Conservation (phyloP, 2,888 invertebrate genomes). For the Epirrhoe alternata region DNA sequence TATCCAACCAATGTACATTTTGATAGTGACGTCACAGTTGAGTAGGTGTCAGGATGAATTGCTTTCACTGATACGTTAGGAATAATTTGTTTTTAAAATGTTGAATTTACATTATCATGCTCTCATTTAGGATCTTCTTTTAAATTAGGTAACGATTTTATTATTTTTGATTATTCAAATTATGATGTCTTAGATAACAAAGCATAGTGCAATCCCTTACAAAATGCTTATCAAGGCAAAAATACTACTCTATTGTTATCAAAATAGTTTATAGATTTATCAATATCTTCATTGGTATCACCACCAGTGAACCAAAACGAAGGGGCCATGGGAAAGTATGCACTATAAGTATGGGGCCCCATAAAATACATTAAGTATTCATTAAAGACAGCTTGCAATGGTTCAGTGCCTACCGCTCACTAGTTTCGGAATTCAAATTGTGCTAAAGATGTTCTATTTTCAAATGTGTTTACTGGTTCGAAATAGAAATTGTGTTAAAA, state of each 20-base stretch:
- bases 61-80: no score
- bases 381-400: slow-evolving; percentile 54
- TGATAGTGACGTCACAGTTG: no score
- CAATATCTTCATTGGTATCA: slow-evolving; percentile 33
- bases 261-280: slow-evolving; percentile 25
- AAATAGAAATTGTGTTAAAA: neutral
- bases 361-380: slow-evolving; percentile 72
- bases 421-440: slow-evolving; percentile 35
- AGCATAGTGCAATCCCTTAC: no score
- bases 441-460: slow-evolving; percentile 11
- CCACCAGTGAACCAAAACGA: slow-evolving; percentile 34
- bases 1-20: no score
- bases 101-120: no score
- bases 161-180: no score
- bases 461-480: neutral
- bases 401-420: slow-evolving; percentile 45
- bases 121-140: no score
- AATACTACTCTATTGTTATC: slow-evolving; percentile 7
- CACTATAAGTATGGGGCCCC: slow-evolving; percentile 45
- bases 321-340: slow-evolving; percentile 39
- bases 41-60: no score
- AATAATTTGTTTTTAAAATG: no score
- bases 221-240: neutral
- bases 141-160: no score
- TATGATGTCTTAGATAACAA: no score